Evolutionary conservation across 2,888 invertebrate genomes (phyloP).

Genomic region (Rhodophaea formosa): DNA sequence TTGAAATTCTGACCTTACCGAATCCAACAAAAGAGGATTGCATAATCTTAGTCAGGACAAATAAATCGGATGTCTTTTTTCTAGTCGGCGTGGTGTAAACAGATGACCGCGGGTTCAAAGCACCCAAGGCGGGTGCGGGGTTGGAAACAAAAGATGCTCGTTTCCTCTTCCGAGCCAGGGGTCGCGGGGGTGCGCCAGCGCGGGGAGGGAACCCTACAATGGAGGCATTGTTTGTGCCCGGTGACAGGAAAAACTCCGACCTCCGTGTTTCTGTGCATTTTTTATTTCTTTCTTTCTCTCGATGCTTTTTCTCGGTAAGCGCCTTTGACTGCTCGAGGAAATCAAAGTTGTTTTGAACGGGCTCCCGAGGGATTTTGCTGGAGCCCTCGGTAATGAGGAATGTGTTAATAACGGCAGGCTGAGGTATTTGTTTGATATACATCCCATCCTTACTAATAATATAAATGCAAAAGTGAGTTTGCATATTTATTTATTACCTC

Average conservation of each 20-base stretch:
- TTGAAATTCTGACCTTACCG: background rate
- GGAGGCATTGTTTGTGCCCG: slow-evolving; percentile 78
- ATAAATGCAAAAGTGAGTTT: too few relatives aligned
- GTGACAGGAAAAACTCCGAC: slow-evolving; percentile 81
- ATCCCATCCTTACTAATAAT: too few relatives aligned
- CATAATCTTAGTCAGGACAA: slow-evolving; percentile 41
- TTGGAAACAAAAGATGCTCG: slow-evolving; percentile 79
- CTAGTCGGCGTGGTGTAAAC: slow-evolving; percentile 68
- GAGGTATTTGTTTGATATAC: too few relatives aligned
- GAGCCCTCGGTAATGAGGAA: background rate
- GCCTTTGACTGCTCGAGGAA: slow-evolving; percentile 69
- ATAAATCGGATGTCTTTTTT: slow-evolving; percentile 59
- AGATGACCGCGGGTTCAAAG: slow-evolving; percentile 77
- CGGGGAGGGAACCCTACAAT: slow-evolving; percentile 58
- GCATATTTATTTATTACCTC: too few relatives aligned
- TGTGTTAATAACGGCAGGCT: background rate
- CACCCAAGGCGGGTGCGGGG: slow-evolving; percentile 61
- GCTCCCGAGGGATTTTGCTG: slow-evolving; percentile 38
- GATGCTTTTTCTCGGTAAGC: slow-evolving; percentile 57
- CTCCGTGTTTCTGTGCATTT: slow-evolving; percentile 80
- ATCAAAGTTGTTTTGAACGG: slow-evolving; percentile 68
- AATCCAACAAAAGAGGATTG: background rate
- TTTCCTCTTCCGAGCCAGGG: slow-evolving; percentile 63
- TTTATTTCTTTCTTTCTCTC: slow-evolving; percentile 71
- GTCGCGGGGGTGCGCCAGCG: slow-evolving; percentile 35